Evolutionary conservation across 2,113 vertebrate species (phyloP).

Genomic region (Ceyx margarethae): DNA sequence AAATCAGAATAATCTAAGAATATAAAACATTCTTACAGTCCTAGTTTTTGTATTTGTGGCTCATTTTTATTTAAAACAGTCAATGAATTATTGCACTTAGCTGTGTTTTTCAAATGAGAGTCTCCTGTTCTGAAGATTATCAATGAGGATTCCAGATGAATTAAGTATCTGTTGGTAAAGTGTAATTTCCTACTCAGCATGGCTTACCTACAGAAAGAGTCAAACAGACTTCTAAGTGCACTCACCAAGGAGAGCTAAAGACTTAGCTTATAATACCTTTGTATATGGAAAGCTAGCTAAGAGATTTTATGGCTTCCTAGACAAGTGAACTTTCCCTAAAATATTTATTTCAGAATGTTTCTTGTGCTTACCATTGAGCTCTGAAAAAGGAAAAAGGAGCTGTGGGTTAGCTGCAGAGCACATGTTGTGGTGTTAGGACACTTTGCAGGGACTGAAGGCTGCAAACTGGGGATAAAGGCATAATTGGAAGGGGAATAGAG

Average conservation of each 20-base stretch:
- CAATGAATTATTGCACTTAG: neutral
- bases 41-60: neutral
- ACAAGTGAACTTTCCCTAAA: neutral
- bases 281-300: neutral
- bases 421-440: neutral
- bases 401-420: neutral
- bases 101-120: neutral
- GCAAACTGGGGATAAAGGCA: fast-evolving
- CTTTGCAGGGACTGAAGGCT: neutral
- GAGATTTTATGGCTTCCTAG: neutral
- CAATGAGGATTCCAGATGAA: neutral
- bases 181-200: neutral
- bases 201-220: neutral
- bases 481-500: neutral
- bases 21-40: neutral
- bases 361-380: neutral
- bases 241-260: neutral
- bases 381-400: neutral
- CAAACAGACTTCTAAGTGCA: neutral
- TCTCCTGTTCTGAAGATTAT: neutral
- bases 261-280: neutral
- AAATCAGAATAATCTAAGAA: neutral
- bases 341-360: neutral
- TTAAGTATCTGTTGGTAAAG: neutral
- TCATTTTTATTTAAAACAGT: neutral